Conservation (phyloP, 2,113 vertebrate species). For the Microtus ochrogaster region DNA sequence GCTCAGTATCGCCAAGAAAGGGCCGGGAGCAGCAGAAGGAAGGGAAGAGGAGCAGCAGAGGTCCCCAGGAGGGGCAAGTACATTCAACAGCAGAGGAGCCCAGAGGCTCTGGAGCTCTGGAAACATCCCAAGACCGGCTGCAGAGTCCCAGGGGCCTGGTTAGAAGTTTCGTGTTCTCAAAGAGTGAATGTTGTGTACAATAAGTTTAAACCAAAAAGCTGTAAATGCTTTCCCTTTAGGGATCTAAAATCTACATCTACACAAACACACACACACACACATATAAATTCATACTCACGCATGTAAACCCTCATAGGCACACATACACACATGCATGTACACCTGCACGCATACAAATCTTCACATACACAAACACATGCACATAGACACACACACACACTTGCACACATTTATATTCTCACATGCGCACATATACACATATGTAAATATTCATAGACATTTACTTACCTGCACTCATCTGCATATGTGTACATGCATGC, state of each 20-base stretch:
- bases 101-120: not conserved
- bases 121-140: not conserved
- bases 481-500: too few relatives aligned
- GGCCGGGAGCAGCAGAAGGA: not conserved
- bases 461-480: not conserved
- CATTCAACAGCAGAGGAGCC: not conserved
- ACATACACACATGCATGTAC: not conserved
- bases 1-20: not conserved
- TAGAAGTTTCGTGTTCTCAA: not conserved
- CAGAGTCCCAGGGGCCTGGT: not conserved
- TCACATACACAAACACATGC: not conserved
- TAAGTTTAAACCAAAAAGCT: not conserved
- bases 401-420: not conserved
- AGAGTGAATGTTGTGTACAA: not conserved
- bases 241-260: not conserved
- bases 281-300: not conserved
- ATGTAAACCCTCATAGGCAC: fast-evolving
- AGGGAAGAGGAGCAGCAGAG: too few relatives aligned
- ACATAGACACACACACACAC: not conserved
- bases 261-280: not conserved
- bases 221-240: not conserved
- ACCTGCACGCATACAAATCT: fast-evolving
- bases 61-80: too few relatives aligned
- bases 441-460: fast-evolving
- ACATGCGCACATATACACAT: fast-evolving